Conservation (phyloP, 2,113 vertebrate species). For the Narcine bancroftii region DNA sequence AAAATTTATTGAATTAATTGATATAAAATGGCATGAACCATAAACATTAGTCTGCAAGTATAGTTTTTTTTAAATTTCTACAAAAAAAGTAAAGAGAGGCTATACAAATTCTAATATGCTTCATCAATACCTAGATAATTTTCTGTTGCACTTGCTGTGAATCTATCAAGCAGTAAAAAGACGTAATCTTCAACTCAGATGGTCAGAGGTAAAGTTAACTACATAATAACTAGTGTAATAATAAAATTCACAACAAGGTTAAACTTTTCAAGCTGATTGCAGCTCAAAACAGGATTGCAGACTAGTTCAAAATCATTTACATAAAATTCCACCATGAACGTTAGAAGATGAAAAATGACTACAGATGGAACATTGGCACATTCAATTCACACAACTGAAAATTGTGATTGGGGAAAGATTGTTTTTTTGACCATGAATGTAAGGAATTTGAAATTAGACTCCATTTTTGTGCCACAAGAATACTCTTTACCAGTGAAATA, state of each 20-base stretch:
- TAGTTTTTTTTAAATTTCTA: conserved; percentile 2
- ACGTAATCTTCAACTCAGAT: too few relatives aligned
- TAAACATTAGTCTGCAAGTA: not conserved
- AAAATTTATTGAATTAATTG: conserved; percentile 20
- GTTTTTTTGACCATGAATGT: not conserved
- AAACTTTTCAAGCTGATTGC: not conserved
- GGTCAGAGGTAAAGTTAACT: not conserved
- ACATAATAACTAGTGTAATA: not conserved
- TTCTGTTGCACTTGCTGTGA: not conserved
- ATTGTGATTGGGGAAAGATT: not conserved
- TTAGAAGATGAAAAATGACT: not conserved
- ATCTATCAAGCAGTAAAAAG: not conserved
- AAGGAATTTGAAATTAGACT: not conserved
- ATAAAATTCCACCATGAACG: not conserved
- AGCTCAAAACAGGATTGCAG: conserved; percentile 1
- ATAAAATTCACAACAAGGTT: not conserved
- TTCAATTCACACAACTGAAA: too few relatives aligned
- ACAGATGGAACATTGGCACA: not conserved
- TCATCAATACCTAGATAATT: not conserved
- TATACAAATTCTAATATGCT: not conserved
- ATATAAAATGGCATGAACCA: not conserved
- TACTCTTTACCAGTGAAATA: not conserved
- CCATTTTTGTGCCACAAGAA: not conserved
- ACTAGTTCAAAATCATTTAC: not conserved
- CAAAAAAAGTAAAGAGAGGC: not conserved